Conservation (phyloP, 1,140 invertebrate species). For the Steinernema khuongi region DNA sequence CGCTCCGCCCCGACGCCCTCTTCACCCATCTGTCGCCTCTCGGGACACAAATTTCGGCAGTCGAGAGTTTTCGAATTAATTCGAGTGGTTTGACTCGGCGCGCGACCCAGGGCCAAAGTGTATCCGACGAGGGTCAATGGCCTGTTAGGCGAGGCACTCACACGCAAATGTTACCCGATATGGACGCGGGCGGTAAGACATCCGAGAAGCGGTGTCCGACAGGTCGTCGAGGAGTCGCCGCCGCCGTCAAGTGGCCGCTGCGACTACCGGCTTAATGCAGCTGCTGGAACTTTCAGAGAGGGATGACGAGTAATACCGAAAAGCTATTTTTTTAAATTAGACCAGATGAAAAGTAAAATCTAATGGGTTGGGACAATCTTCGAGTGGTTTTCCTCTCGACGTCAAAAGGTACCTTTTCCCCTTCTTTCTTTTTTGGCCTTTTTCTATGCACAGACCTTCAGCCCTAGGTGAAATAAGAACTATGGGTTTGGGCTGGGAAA, state of each 20-base stretch:
- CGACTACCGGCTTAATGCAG: too few relatives aligned
- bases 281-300: too few relatives aligned
- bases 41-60: not conserved
- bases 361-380: too few relatives aligned
- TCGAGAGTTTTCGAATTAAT: slow-evolving; percentile 17
- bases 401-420: too few relatives aligned
- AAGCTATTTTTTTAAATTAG: too few relatives aligned
- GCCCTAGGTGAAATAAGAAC: too few relatives aligned
- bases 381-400: too few relatives aligned
- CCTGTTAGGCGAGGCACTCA: not conserved
- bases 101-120: not conserved
- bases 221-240: not conserved
- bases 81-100: slow-evolving; percentile 14
- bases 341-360: too few relatives aligned
- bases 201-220: not conserved
- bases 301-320: not conserved
- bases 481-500: too few relatives aligned
- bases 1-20: not conserved
- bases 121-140: slow-evolving; percentile 12
- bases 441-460: too few relatives aligned
- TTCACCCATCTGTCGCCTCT: not conserved
- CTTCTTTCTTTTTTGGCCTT: too few relatives aligned
- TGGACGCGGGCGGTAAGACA: not conserved
- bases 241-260: not conserved
- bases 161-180: slow-evolving; percentile 14